Evolutionary conservation across 2,113 vertebrate genomes (phyloP).

Genomic region (Miniopterus natalensis): DNA sequence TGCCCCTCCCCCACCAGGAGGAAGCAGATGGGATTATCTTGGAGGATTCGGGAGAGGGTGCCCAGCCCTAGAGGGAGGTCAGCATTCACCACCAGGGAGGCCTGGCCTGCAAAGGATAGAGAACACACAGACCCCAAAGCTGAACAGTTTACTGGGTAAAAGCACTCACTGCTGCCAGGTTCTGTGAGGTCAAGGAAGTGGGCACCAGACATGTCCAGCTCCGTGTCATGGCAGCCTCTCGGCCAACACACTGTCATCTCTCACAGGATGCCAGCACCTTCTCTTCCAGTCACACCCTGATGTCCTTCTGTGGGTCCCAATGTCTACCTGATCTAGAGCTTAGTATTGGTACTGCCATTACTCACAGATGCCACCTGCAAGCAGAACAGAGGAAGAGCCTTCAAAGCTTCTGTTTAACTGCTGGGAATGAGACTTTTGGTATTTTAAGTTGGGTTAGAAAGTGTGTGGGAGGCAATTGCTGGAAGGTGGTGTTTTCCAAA

Average conservation of each 20-base stretch:
- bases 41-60: neutral
- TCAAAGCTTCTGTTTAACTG: neutral
- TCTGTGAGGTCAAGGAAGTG: neutral
- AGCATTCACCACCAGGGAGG: neutral
- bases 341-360: accelerated
- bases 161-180: accelerated
- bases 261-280: neutral
- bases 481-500: neutral
- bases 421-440: neutral
- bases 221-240: accelerated
- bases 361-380: accelerated
- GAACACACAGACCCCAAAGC: neutral
- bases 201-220: neutral
- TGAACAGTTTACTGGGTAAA: neutral
- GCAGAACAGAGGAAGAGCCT: neutral
- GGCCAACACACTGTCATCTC: accelerated
- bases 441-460: neutral
- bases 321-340: neutral
- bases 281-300: neutral
- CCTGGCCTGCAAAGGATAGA: neutral
- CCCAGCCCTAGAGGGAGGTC: neutral
- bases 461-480: accelerated
- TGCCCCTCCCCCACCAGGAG: no score
- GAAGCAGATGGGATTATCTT: neutral
- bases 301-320: neutral